These are phyloP conservation scores for Thalassarche chlororhynchos DNA, from an alignment of 2,113 vertebrate species.

Conservation along the genomic window DNA sequence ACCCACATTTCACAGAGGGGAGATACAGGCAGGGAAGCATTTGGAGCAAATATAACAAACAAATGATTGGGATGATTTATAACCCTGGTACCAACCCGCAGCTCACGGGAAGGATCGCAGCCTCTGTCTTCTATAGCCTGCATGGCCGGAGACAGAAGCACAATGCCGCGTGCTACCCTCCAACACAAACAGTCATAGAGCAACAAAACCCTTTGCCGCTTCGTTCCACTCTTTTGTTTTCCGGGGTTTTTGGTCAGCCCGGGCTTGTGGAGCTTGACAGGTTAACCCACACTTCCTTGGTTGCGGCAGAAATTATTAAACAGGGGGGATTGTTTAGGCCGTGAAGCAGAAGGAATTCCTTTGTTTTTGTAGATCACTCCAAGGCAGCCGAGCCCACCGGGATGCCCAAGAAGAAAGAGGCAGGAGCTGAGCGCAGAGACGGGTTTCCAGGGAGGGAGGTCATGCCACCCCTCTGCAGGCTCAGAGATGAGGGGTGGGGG, in stretches of 20 bases:
- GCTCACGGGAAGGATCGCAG: background rate
- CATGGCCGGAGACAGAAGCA: background rate
- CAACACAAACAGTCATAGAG: slow-evolving; percentile 26
- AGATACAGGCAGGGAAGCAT: background rate
- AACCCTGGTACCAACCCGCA: background rate
- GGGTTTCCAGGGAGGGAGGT: background rate
- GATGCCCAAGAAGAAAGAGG: slow-evolving; percentile 2
- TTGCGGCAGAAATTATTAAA: slow-evolving; percentile 57
- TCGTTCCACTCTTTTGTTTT: slow-evolving; percentile 70
- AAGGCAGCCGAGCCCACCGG: background rate
- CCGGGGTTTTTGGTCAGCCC: slow-evolving; percentile 33
- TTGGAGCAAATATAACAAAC: background rate
- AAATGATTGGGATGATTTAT: slow-evolving; percentile 12
- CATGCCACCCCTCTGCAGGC: background rate
- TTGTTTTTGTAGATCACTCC: slow-evolving; percentile 65
- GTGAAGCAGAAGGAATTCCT: slow-evolving; percentile 36
- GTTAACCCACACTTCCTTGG: slow-evolving; percentile 60
- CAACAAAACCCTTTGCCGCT: slow-evolving; percentile 39
- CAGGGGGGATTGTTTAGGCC: slow-evolving; percentile 56
- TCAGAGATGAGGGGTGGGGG: background rate
- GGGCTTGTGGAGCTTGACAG: slow-evolving; percentile 51
- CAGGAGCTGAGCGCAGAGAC: background rate
- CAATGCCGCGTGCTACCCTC: background rate
- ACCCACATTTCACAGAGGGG: background rate
- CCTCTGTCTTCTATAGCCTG: background rate